Evolutionary conservation across 2,113 vertebrate genomes (phyloP).

Genomic region (Pithys albifrons): DNA sequence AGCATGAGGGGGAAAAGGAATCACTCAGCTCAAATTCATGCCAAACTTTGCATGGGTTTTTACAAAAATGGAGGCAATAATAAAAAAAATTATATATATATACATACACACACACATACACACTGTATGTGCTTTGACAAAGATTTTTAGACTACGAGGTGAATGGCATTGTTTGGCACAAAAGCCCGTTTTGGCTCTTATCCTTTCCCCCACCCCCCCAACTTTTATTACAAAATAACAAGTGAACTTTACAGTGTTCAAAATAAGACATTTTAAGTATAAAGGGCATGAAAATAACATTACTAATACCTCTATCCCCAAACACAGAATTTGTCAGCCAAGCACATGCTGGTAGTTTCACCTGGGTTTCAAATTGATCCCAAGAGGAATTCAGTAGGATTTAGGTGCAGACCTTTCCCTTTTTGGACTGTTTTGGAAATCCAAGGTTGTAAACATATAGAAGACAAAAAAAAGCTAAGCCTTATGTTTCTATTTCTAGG

Average conservation of each 20-base stretch:
- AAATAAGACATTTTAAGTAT: neutral
- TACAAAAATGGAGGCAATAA: neutral
- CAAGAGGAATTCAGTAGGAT: neutral
- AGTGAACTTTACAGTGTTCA: neutral
- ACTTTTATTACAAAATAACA: neutral
- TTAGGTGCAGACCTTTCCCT: neutral
- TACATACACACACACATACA: no score
- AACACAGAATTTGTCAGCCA: neutral
- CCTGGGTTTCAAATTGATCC: neutral
- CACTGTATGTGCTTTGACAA: neutral
- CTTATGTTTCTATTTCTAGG: neutral
- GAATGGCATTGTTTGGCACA: neutral
- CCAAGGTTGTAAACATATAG: neutral
- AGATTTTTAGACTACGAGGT: neutral
- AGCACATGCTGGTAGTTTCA: neutral
- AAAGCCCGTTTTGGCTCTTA: neutral
- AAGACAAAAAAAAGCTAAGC: neutral
- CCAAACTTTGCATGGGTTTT: neutral
- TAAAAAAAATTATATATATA: no score
- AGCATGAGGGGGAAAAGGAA: neutral
- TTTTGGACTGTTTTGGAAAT: slow-evolving; percentile 3
- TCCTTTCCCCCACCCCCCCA: neutral
- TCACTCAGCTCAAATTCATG: neutral
- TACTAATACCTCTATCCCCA: neutral
- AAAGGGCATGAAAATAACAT: neutral